A percentile compares a stretch with the other conserved stretches of the same genome.
These are phyloP conservation scores for Myathropa florea DNA, from an alignment of 2,888 invertebrate species.

Conservation along the genomic window DNA sequence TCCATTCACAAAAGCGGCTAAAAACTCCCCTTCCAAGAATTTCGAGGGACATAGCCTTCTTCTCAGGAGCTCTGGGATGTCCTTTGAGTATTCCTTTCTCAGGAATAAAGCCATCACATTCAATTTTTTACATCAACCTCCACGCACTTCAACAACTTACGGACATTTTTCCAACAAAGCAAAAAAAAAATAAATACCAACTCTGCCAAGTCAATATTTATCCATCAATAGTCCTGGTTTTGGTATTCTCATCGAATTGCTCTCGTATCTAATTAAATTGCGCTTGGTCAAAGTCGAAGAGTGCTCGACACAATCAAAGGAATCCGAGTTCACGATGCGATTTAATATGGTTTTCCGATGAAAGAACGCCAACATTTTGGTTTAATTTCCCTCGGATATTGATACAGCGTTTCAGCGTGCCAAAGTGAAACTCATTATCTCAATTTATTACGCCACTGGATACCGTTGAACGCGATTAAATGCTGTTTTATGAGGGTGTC, in stretches of 20 bases:
- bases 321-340: not conserved
- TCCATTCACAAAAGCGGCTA: not conserved
- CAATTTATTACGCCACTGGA: not conserved
- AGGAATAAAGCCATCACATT: not conserved
- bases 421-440: not conserved
- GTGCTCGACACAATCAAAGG: not conserved
- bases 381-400: not conserved
- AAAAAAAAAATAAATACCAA: not conserved
- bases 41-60: not conserved
- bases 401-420: constrained; percentile 1
- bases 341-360: constrained; percentile 1
- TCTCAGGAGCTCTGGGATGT: not conserved
- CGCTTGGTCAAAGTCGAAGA: not conserved
- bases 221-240: not conserved
- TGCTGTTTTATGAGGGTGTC: not conserved
- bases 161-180: not conserved
- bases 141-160: not conserved
- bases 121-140: not conserved
- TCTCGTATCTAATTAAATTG: constrained; percentile 1
- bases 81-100: not conserved
- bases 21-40: not conserved
- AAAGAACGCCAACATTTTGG: not conserved
- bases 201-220: not conserved
- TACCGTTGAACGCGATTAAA: not conserved
- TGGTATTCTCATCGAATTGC: not conserved